Conservation (phyloP, 2,797 vertebrate species). For the Poecilia velifera region DNA sequence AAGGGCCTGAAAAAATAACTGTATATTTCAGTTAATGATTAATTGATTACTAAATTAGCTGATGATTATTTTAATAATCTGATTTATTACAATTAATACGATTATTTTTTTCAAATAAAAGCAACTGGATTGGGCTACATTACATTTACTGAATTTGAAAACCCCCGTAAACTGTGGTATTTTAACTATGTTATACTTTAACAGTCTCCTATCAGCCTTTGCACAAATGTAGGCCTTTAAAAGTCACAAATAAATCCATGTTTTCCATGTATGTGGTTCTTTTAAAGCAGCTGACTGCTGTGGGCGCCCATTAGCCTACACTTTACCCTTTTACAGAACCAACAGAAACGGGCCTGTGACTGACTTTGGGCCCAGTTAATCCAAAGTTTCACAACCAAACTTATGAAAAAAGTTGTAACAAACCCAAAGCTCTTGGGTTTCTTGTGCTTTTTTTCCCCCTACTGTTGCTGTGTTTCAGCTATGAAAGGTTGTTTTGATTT, state of each 20-base stretch:
- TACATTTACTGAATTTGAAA: background rate
- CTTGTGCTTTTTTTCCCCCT: constrained; percentile 20
- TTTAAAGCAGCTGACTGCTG: constrained; percentile 25
- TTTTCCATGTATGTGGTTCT: constrained; percentile 7
- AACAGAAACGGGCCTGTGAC: constrained; percentile 21
- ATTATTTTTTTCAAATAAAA: background rate
- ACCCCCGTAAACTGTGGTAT: background rate
- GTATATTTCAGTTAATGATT: no score
- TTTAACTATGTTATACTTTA: background rate
- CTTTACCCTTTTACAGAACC: constrained; percentile 22
- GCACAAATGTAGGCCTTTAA: background rate
- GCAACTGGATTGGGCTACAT: background rate
- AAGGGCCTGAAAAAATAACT: no score
- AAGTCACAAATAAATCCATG: background rate
- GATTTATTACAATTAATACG: no score
- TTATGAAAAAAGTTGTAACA: constrained; percentile 18
- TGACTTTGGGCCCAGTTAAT: constrained; percentile 19
- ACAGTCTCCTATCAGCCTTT: background rate
- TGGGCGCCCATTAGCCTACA: constrained; percentile 35
- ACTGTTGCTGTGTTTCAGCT: constrained; percentile 52
- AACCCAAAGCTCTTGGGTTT: constrained; percentile 12
- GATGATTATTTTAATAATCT: no score
- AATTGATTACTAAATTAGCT: no score
- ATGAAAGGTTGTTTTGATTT: constrained; percentile 72
- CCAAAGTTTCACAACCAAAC: constrained; percentile 27